Evolutionary conservation across 2,113 vertebrate species (phyloP).

Genomic region (Lycaon pictus): DNA sequence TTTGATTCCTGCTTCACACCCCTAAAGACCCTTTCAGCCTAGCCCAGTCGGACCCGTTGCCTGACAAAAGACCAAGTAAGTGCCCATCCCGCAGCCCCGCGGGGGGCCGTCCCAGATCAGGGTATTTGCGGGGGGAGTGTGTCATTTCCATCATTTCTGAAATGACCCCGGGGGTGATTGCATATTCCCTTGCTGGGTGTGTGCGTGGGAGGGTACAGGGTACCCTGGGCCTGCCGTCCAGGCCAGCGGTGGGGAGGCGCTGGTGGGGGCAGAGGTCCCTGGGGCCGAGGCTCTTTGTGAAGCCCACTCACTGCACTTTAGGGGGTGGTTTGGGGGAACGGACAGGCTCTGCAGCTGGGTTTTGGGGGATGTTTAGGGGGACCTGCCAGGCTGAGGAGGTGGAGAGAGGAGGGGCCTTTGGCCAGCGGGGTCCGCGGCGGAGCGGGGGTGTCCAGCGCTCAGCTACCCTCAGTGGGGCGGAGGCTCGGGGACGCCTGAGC

Average conservation of each 20-base stretch:
- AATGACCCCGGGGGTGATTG: background rate
- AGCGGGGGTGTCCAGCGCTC: background rate
- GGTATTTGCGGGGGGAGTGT: background rate
- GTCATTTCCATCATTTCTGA: background rate
- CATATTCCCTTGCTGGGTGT: background rate
- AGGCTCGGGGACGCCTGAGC: too few relatives aligned
- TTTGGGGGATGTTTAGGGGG: background rate
- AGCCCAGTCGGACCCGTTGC: background rate
- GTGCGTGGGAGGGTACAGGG: background rate
- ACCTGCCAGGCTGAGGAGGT: background rate
- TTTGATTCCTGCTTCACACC: background rate
- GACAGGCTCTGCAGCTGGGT: background rate
- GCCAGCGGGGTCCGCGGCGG: accelerated
- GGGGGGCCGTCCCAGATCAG: accelerated
- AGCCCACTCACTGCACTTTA: background rate
- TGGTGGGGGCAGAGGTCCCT: background rate
- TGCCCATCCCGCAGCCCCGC: accelerated
- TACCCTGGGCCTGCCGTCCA: background rate
- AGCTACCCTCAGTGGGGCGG: background rate
- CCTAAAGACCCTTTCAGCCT: background rate
- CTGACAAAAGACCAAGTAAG: background rate
- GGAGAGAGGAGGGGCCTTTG: background rate
- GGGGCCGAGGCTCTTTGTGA: background rate
- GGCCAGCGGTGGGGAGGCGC: background rate
- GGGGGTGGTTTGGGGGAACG: background rate